Percentiles rank a stretch among this genome's conserved stretches.
phyloP scores from a whole-genome alignment of 2,888 invertebrate species.

The Griposia aprilina region DNA sequence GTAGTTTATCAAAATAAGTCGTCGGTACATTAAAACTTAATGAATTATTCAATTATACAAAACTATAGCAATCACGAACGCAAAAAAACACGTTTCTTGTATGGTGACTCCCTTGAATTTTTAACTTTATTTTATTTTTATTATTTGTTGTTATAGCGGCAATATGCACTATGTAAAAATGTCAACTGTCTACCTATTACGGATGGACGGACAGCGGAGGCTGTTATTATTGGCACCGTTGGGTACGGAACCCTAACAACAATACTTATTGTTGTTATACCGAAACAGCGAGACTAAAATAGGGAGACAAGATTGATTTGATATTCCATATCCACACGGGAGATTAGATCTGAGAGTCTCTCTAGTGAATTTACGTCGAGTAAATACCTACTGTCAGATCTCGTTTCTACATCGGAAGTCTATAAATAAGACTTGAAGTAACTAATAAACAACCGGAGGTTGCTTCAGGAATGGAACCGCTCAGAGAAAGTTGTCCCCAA shows the following conservation, averaged over 20 bases:
- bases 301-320: conserved; percentile 43
- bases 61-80: conserved; percentile 25
- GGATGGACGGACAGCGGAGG: no score
- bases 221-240: no score
- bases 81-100: background rate
- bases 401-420: conserved; percentile 33
- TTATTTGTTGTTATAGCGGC: no score
- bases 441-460: conserved; percentile 41
- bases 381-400: conserved; percentile 42
- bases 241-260: no score
- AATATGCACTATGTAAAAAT: no score
- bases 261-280: background rate
- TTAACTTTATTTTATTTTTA: no score
- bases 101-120: no score
- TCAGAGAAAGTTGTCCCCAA: conserved; percentile 28
- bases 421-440: conserved; percentile 55
- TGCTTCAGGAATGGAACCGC: conserved; percentile 24
- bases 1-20: conserved; percentile 14
- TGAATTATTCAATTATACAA: conserved; percentile 24
- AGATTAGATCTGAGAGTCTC: conserved; percentile 47
- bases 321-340: conserved; percentile 36
- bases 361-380: conserved; percentile 48
- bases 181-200: no score
- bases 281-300: conserved; percentile 31
- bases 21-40: background rate